Evolutionary conservation across 2,888 invertebrate genomes (phyloP).

Genomic region (Blastobasis lacticolella): DNA sequence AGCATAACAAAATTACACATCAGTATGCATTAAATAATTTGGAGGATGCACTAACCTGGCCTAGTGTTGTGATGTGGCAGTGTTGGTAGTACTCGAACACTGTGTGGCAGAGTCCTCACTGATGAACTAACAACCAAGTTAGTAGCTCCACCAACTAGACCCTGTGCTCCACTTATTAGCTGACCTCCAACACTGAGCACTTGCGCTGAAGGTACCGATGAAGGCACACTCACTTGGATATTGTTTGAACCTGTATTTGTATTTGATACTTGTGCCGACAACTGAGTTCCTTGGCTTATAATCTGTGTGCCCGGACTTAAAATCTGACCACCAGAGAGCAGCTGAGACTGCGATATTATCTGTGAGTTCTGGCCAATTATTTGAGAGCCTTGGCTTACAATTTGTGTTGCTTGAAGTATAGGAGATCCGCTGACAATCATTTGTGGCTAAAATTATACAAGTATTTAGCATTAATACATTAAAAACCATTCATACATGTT

Average conservation of each 20-base stretch:
- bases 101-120: conserved; percentile 55
- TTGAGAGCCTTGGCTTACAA: conserved; percentile 61
- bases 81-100: conserved; percentile 59
- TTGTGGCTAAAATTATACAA: conserved; percentile 44
- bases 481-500: neutral
- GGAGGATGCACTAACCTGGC: conserved; percentile 35
- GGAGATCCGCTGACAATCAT: conserved; percentile 63
- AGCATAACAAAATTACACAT: too few relatives aligned
- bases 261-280: conserved; percentile 49
- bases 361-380: conserved; percentile 52
- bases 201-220: conserved; percentile 43
- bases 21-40: too few relatives aligned
- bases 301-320: conserved; percentile 62
- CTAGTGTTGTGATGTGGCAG: conserved; percentile 54
- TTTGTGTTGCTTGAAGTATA: conserved; percentile 58
- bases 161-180: conserved; percentile 17
- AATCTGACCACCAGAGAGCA: conserved; percentile 46
- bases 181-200: conserved; percentile 53
- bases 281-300: conserved; percentile 62
- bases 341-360: conserved; percentile 55
- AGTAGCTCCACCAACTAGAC: conserved; percentile 42
- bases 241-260: conserved; percentile 31
- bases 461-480: too few relatives aligned
- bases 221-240: conserved; percentile 39
- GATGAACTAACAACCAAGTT: conserved; percentile 57